Base-by-base conservation (phyloP, 2,113 vertebrate species). In the Spilogale gracilis region DNA sequence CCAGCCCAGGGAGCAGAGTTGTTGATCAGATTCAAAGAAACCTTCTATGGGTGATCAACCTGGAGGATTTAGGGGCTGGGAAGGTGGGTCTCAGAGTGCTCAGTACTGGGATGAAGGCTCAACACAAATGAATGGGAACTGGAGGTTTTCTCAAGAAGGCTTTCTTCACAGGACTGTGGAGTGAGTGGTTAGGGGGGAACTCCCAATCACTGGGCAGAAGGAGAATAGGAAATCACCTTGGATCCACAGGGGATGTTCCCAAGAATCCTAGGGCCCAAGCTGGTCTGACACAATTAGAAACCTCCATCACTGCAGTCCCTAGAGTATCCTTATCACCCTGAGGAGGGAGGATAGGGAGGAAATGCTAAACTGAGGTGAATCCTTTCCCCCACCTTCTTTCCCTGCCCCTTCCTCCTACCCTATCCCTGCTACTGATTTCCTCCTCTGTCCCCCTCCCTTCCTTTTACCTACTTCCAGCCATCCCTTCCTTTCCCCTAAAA, bases 41-140 rank as follows among this genome's bases (percentile, higher is more conserved):
- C 67, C 4, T 23, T 25, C 54, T 0, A 0, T 12, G 21, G 38
- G n/a, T 38, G 43, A 17, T n/a, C n/a, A 14, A 27, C 30, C 43
- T 74, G 30, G 2, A 27, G 18, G 11, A 54, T 20, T 6, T 20
- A 17, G 11, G 61, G n/a, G 52, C 0, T 0, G 1, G 0, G 0
- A 0, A 82, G n/a, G 1, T 10, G 27, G 18, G 1, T 0, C 0
- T 18, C 60, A 60, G 95, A 98, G 74, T 61, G 58, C 71, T 98
- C 97, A 43, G 54, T 3, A 0, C 97, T 81, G 0, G n/a, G 38
- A 48, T 97, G 95, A 43, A 1, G 0, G 13, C 0, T 20, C 74
- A 50, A 4, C 45, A 13, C 27, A 16, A 13, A 14, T 43, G 12
- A 38, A 25, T 21, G 16, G n/a, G n/a, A 25, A 4, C 45, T 17